Conservation (phyloP, 35 echinoderm and acorn worm species). For the Holothuria glaberrima region DNA sequence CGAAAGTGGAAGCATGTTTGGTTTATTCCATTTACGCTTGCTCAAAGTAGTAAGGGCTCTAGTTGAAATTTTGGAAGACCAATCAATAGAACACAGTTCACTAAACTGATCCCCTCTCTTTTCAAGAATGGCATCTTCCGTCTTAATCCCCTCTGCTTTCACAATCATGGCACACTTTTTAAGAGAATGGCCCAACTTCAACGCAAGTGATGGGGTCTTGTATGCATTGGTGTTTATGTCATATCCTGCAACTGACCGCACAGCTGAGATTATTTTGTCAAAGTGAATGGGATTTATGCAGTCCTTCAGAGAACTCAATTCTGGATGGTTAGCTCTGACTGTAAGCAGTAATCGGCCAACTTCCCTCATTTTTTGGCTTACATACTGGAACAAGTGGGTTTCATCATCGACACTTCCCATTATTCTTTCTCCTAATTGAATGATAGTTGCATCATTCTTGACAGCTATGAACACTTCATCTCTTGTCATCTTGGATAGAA, state of each 20-base stretch:
- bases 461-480: constrained; percentile 41
- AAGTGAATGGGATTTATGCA: constrained; percentile 66
- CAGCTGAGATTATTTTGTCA: constrained; percentile 47
- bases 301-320: background rate
- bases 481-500: constrained; percentile 49
- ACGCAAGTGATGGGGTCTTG: constrained; percentile 50
- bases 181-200: constrained; percentile 72
- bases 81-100: constrained; percentile 14
- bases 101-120: background rate
- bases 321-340: constrained; percentile 34
- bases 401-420: constrained; percentile 11
- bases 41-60: background rate
- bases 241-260: constrained; percentile 47
- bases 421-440: constrained; percentile 47
- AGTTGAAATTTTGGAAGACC: background rate
- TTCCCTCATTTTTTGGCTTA: constrained; percentile 74
- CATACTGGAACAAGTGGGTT: constrained; percentile 15
- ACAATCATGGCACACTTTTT: constrained; percentile 69
- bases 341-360: constrained; percentile 33
- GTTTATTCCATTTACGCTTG: background rate
- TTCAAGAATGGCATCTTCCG: background rate
- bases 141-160: constrained; percentile 51
- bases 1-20: background rate
- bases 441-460: constrained; percentile 58
- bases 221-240: constrained; percentile 44